A percentile compares a stretch with the other conserved stretches of the same genome.
Conservation (phyloP, 2,888 invertebrate species). For the Boloria euphrosyne region DNA sequence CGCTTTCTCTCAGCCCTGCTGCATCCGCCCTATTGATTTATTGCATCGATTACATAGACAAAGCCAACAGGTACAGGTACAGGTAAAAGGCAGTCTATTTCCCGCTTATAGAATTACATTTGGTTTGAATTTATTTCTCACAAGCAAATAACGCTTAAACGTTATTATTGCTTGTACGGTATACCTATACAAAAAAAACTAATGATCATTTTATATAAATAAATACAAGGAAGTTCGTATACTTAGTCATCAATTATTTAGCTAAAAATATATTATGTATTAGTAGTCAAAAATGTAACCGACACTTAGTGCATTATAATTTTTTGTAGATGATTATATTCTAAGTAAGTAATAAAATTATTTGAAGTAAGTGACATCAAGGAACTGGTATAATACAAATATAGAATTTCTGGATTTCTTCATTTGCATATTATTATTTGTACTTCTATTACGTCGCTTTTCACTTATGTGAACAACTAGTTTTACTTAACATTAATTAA, state of each 20-base stretch:
- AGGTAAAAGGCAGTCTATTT: neutral
- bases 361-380: no score
- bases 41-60: constrained; percentile 21
- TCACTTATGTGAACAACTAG: constrained; percentile 1
- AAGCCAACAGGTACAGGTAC: no score
- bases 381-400: constrained; percentile 23
- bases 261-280: no score
- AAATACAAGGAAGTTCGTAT: no score
- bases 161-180: neutral
- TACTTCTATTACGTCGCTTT: constrained; percentile 22
- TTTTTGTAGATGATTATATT: no score
- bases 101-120: neutral
- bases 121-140: neutral
- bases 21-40: constrained; percentile 35
- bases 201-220: no score
- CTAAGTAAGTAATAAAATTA: no score
- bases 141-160: neutral
- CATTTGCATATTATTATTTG: constrained; percentile 20
- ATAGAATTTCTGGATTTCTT: constrained; percentile 11
- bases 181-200: no score
- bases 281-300: no score
- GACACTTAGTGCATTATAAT: no score
- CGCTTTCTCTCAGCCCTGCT: constrained; percentile 32
- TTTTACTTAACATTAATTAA: constrained; percentile 22
- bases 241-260: no score